phyloP scores from a whole-genome alignment of 2,113 vertebrate species.

The Fulmarus glacialis region DNA sequence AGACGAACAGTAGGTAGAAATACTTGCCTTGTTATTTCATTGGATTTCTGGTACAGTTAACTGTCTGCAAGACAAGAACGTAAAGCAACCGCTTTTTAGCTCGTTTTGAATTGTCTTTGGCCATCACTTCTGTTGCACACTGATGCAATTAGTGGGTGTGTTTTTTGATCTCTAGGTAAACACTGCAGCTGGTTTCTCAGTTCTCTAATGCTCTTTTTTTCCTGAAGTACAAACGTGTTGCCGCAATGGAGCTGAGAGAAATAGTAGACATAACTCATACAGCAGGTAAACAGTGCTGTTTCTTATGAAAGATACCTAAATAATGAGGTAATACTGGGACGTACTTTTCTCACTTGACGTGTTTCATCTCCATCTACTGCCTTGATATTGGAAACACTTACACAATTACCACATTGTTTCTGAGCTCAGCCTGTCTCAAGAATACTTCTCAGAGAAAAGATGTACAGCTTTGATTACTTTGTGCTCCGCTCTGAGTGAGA shows the following conservation, averaged over 20 bases:
- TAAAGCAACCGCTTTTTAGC: neutral
- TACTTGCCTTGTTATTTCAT: neutral
- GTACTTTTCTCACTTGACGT: fast-evolving
- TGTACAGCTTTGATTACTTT: neutral
- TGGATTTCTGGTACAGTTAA: fast-evolving
- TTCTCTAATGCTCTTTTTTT: neutral
- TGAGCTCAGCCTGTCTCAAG: neutral
- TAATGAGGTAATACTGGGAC: neutral
- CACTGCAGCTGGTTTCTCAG: neutral
- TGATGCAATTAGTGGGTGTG: neutral
- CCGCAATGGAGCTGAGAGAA: neutral
- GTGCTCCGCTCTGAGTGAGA: neutral
- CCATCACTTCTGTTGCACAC: neutral
- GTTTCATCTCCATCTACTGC: neutral
- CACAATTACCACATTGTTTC: neutral
- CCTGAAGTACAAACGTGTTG: neutral
- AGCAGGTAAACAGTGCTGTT: neutral
- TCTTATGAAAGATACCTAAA: neutral
- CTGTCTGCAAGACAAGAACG: fast-evolving
- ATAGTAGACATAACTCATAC: neutral
- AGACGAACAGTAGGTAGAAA: neutral
- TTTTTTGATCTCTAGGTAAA: neutral
- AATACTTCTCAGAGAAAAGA: neutral
- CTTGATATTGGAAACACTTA: fast-evolving
- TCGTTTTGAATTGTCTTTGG: neutral